Evolutionary conservation across 2,113 vertebrate species (phyloP).

Genomic region (Pteronura brasiliensis): DNA sequence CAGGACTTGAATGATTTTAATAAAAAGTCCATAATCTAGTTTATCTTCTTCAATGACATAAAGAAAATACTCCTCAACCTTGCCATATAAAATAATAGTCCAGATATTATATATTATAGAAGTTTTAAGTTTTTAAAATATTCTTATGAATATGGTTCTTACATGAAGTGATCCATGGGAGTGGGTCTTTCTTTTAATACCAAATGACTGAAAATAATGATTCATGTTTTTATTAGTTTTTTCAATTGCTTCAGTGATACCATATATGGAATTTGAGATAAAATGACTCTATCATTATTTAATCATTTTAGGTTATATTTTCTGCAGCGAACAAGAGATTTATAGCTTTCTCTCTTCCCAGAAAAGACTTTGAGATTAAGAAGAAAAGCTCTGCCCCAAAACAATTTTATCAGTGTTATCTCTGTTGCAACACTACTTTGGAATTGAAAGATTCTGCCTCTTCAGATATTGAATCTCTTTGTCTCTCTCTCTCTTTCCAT

Average conservation of each 20-base stretch:
- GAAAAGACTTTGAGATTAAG: neutral
- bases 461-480: slow-evolving; percentile 5
- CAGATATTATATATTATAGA: neutral
- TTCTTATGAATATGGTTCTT: neutral
- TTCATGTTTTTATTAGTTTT: neutral
- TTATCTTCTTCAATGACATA: neutral
- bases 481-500: neutral
- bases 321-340: neutral
- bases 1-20: neutral
- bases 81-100: neutral
- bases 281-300: neutral
- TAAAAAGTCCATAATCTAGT: neutral
- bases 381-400: neutral
- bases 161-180: neutral
- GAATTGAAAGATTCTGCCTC: neutral
- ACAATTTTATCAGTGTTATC: slow-evolving; percentile 17
- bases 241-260: neutral
- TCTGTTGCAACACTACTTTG: neutral
- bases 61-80: neutral
- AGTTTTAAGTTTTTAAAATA: neutral
- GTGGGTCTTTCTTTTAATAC: neutral
- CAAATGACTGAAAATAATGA: neutral
- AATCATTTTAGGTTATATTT: neutral
- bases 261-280: neutral
- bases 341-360: neutral